Conservation (phyloP, 1,140 invertebrate species). For the Apis laboriosa region DNA sequence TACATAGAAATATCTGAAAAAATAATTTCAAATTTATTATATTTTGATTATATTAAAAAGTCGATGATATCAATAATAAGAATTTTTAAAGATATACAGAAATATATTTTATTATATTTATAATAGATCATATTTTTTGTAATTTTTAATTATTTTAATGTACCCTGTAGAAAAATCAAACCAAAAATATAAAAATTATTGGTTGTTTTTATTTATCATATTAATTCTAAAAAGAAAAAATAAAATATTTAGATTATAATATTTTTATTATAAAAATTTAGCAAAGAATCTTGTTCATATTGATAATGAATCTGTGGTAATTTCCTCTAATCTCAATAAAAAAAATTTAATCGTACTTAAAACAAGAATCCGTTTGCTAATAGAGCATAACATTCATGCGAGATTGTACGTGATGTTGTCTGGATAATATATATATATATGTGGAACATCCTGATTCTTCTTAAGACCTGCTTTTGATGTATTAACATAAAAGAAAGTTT, state of each 20-base stretch:
- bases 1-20: neutral
- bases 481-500: slow-evolving; percentile 61
- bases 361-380: slow-evolving; percentile 57
- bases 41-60: neutral
- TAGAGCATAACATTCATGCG: slow-evolving; percentile 65
- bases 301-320: neutral
- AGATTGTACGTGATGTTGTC: slow-evolving; percentile 21
- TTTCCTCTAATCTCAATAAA: neutral
- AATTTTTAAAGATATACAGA: too few relatives aligned
- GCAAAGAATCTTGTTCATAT: too few relatives aligned
- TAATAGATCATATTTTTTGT: too few relatives aligned
- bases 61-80: neutral
- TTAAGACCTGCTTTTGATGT: slow-evolving; percentile 24
- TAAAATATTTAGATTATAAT: too few relatives aligned
- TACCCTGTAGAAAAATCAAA: too few relatives aligned
- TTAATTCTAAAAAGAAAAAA: too few relatives aligned
- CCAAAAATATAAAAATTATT: too few relatives aligned
- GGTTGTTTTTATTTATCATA: neutral
- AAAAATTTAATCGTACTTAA: slow-evolving; percentile 12
- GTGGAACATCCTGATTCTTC: slow-evolving; percentile 47
- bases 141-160: too few relatives aligned
- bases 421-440: slow-evolving; percentile 32
- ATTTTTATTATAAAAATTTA: neutral
- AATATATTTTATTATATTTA: too few relatives aligned
- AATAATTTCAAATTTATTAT: neutral